phyloP scores from a whole-genome alignment of 2,888 invertebrate genomes.

The Stictocephala bisonia region DNA sequence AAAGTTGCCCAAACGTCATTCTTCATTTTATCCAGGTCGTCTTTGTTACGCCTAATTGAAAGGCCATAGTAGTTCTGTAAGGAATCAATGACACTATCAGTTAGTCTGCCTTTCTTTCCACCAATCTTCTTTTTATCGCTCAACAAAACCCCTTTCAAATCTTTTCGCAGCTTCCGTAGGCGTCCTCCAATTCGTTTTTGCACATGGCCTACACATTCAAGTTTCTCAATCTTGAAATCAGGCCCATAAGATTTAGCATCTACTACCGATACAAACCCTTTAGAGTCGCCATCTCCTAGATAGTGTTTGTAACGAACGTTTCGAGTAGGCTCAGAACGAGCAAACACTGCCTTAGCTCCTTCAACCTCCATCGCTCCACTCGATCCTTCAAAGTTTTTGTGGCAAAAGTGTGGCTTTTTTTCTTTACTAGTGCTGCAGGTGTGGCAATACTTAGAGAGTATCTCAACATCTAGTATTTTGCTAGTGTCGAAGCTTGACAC shows the following conservation, averaged over 20 bases:
- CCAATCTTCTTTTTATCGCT: constrained; percentile 12
- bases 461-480: background rate
- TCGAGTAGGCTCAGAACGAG: constrained; percentile 17
- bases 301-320: constrained; percentile 23
- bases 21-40: constrained; percentile 55
- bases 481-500: too few species aligned
- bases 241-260: background rate
- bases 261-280: constrained; percentile 2
- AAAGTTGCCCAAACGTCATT: too few species aligned
- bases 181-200: constrained; percentile 27
- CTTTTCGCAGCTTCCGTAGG: constrained; percentile 17
- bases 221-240: constrained; percentile 4
- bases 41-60: constrained; percentile 55
- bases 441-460: constrained; percentile 15
- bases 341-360: constrained; percentile 18
- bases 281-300: constrained; percentile 28
- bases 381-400: background rate
- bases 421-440: too few species aligned
- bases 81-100: constrained; percentile 54
- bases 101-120: constrained; percentile 47
- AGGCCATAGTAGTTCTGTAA: constrained; percentile 57
- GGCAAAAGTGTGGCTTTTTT: background rate
- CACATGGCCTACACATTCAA: constrained; percentile 20
- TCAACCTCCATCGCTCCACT: constrained; percentile 13
- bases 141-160: background rate